Evolutionary conservation across 2,888 invertebrate genomes (phyloP), one percentile per base, ranked within the genome.

Genomic region (Cheilosia soror): DNA sequence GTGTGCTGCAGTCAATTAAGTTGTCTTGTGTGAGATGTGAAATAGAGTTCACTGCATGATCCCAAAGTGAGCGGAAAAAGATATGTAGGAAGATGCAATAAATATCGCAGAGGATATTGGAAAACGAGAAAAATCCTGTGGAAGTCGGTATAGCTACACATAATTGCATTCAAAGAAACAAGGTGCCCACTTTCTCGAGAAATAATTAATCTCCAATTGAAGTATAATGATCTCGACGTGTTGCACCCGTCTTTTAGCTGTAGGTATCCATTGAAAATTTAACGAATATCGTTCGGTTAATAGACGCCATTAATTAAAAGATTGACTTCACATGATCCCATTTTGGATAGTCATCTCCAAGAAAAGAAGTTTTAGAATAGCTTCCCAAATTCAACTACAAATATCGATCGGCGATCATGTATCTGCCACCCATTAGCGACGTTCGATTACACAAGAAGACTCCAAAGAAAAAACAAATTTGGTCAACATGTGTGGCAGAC

Each of bases 1-100:
- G 15, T 42, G 49, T 40, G 60, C 60, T 25, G 51, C 76, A 68
- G 55, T 76, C 76, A 58, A 76, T 76, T 76, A 76, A 76, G 58
- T 40, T 76, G 66, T 51, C 76, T 66, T 51, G 4, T 11, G 25
- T 9, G 15, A 33, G 42, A 66, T 68, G 66, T 66, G 58, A 66
- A 49, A 58, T 31, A 40, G 51, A 68, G 58, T 68, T 76, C 76
- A 76, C 37, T 31, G 15, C 40, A 55, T 60, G 58, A 9, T 40
- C 49, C 40, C 37, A 58, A 55, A 42, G 40, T 15, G 60, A 7
- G 62, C 5, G 40, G 40, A 25, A 15, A 20, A 49, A 58, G 49
- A 51, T 11, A 5, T 60, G 60, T 42, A 51, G 51, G 71, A 60
- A 60, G 60, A 71, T 47, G 49, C 37, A 49, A 71, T 60, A 49